Percentiles rank a stretch among this genome's conserved stretches.
phyloP scores from a whole-genome alignment of 2,797 vertebrate species.

The Chiloscyllium punctatum region DNA sequence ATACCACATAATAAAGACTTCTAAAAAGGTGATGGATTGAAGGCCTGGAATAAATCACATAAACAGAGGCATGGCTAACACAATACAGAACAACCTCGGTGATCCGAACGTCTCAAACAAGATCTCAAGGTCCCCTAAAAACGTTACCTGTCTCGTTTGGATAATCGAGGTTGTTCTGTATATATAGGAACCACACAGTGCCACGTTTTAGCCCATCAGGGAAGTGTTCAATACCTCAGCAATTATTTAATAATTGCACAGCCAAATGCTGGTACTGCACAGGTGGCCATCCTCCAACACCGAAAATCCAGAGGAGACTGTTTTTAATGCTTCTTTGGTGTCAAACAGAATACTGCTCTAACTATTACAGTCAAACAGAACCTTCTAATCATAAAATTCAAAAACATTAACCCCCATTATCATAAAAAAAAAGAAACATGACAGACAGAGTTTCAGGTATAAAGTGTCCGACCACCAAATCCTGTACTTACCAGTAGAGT shows the following conservation, averaged over 20 bases:
- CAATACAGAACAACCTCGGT: background rate
- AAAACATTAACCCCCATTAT: background rate
- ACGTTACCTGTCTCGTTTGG: too few species aligned
- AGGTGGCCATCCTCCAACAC: background rate
- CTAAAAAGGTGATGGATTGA: background rate
- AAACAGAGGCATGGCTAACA: background rate
- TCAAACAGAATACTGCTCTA: background rate
- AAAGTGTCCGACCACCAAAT: background rate
- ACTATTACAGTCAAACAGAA: background rate
- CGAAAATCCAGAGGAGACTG: background rate
- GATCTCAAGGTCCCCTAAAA: too few species aligned
- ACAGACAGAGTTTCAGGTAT: background rate
- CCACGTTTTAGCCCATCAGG: background rate
- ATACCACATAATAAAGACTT: background rate
- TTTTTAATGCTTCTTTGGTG: too few species aligned
- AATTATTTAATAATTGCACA: background rate
- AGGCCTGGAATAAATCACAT: background rate
- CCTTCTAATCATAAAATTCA: too few species aligned
- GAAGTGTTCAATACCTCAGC: background rate
- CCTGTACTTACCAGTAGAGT: slow-evolving; percentile 82
- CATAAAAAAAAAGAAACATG: background rate
- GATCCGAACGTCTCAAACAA: too few species aligned
- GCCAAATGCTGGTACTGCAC: too few species aligned
- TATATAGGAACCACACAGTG: background rate
- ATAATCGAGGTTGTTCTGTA: too few species aligned